Base-by-base conservation (phyloP, 2,797 vertebrate genomes). In the Echiichthys vipera region DNA sequence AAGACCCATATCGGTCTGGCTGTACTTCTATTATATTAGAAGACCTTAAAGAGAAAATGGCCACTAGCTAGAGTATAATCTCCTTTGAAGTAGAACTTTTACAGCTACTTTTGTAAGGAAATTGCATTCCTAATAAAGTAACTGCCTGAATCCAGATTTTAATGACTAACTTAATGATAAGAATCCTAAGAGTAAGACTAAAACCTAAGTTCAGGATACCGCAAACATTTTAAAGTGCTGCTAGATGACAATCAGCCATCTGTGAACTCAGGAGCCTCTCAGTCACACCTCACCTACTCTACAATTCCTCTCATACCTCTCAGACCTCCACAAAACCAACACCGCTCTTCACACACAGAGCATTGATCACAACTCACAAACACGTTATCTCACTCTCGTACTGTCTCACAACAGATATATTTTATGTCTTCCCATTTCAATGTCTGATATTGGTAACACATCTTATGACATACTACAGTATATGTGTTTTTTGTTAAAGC, bases 181-280 rank as follows among this genome's bases (percentile, higher is more conserved):
- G 53, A 25, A 51, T 66, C 25, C 59, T 45, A 7, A 40, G 7
- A 55, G 30, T 64, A 9, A 57, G 47, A 49, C 51, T 30, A 32
- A 40, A 32, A 34, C 46, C 14, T 54, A 27, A n/a, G 7, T 25
- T 45, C 29, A 45, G 47, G 58, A 12, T 32, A 40, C 40, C 42
- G 58, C 18, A 34, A 42, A 56, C 42, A 55, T 5, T 40, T 25
- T 1, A 64, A 65, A 43, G 37, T 50, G 25, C 46, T 49, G 24
- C n/a, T 40, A 1, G 37, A 77, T 22, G 53, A 70, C 36, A 29
- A 18, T 65, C 47, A 54, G 4, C 30, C 49, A n/a, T 58, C 20
- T 57, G 30, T 53, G 32, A 69, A 25, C 51, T 67, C 57, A 27
- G 40, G 57, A 75, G 71, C 39, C 46, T 76, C 55, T 85, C 39